Percentiles rank a stretch among this genome's conserved stretches.
phyloP scores from a whole-genome alignment of 2,797 vertebrate genomes.

The Ctenosaura bakeri region DNA sequence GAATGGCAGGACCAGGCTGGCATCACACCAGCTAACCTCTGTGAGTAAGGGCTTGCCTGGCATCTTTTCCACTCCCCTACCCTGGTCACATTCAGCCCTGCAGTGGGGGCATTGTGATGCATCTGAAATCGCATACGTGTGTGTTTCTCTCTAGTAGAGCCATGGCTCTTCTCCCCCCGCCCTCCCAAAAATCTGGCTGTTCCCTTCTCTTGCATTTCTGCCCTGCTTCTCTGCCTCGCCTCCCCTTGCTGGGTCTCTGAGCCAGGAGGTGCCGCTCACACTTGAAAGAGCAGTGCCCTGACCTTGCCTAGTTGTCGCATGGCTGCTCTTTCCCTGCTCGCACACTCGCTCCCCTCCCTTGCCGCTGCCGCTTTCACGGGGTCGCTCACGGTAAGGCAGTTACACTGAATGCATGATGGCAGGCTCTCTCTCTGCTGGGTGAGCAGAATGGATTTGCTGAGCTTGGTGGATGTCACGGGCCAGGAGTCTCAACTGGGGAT shows the following conservation, averaged over 20 bases:
- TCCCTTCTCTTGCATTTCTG: too few species aligned
- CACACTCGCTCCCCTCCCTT: too few species aligned
- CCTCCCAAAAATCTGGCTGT: too few species aligned
- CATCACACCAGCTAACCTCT: too few species aligned
- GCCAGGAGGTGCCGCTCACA: not conserved
- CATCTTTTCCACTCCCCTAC: too few species aligned
- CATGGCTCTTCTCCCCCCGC: too few species aligned
- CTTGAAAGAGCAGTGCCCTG: not conserved
- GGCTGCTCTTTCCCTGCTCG: not conserved
- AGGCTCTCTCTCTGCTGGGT: not conserved
- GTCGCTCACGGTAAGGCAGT: not conserved
- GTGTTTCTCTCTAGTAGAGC: too few species aligned
- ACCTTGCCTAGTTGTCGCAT: not conserved
- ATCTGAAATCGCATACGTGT: too few species aligned
- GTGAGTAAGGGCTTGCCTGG: too few species aligned
- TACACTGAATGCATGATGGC: constrained; percentile 38
- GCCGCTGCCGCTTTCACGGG: not conserved
- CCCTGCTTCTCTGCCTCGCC: not conserved
- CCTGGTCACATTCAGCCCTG: too few species aligned
- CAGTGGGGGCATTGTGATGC: too few species aligned
- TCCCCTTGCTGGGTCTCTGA: not conserved
- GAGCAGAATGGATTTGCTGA: constrained; percentile 61
- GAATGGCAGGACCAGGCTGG: too few species aligned
- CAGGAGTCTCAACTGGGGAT: constrained; percentile 51
- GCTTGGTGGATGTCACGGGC: constrained; percentile 66